Conservation (phyloP, 2,113 vertebrate species). For the Cyprinus carpio region DNA sequence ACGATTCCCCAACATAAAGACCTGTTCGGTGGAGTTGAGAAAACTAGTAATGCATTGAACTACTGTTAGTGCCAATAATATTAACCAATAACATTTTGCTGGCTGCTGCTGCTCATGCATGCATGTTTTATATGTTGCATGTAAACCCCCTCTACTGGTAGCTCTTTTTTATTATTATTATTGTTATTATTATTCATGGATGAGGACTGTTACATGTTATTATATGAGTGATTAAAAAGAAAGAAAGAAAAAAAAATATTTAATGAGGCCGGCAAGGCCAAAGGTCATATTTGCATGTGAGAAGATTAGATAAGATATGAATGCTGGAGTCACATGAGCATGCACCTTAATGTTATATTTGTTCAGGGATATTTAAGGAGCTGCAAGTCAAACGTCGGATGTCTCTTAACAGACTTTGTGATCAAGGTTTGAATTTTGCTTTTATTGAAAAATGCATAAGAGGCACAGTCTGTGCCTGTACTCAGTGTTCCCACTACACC, state of each 20-base stretch:
- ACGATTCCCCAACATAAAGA: neutral
- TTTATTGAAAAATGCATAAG: conserved; percentile 23
- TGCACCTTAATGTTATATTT: neutral
- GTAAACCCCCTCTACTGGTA: conserved; percentile 23
- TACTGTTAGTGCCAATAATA: neutral
- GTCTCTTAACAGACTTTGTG: neutral
- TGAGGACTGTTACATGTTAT: neutral
- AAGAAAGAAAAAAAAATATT: neutral
- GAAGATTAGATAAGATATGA: conserved; percentile 31
- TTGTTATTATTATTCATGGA: neutral
- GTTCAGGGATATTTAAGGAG: neutral
- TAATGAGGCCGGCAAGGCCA: conserved; percentile 6
- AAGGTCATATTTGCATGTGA: conserved; percentile 49
- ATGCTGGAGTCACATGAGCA: neutral
- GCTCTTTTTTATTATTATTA: neutral
- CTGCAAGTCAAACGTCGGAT: neutral
- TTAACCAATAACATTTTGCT: neutral
- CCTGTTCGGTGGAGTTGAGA: neutral
- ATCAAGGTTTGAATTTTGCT: conserved; percentile 5
- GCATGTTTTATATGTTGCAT: conserved; percentile 34
- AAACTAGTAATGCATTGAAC: neutral
- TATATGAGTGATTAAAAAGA: neutral
- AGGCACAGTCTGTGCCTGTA: conserved; percentile 18
- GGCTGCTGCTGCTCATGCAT: neutral
- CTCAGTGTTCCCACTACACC: conserved; percentile 24